Evolutionary conservation across 2,113 vertebrate genomes (phyloP), one percentile per base, ranked within the genome.

Genomic region (Ibidorhyncha struthersii): DNA sequence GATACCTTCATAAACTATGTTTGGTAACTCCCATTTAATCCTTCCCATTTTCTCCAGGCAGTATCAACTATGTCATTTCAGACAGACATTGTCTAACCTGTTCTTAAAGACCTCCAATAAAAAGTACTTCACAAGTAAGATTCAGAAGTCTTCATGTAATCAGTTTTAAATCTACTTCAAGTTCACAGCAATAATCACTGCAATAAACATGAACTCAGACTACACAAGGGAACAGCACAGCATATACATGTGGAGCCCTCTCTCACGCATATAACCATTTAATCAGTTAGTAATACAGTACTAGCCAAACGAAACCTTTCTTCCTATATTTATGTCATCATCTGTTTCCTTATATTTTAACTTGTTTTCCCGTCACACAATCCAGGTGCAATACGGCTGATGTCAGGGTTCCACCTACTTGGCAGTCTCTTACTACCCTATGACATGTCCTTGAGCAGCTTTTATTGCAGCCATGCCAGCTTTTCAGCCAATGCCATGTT

Each of bases 21-120:
- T 26, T 82, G 87, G 87, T 47, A 94, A 96, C 91, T 95, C 93
- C 91, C 93, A 85, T 82, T 55, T 93, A 93, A 96, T 89, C 73
- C 65, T 16, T 45, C 53, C 65, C 52, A 72, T 86, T 63, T 85
- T 85, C 66, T 73, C 62, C 84, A 69, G 53, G 70, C 58, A 62
- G 43, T 7, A 80, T 53, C 62, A 91, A 14, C 41, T 26, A 18
- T 14, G 25, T 72, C 27, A 92, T 65, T 91, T 61, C 78, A 91
- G 50, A 52, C 23, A 77, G 11, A 40, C 3, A 17, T 96, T 56
- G 70, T 30, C 85, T 56, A 85, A 90, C 53, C 62, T 92, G 43
- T 38, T 85, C 74, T 87, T 70, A 82, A 79, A 90, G 27, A 10
- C 17, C 40, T 80, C 53, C 56, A 49, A 47, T 38, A 67, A 70